Evolutionary conservation across 2,888 invertebrate genomes (phyloP).

Genomic region (Caenorhabditis imperialis): DNA sequence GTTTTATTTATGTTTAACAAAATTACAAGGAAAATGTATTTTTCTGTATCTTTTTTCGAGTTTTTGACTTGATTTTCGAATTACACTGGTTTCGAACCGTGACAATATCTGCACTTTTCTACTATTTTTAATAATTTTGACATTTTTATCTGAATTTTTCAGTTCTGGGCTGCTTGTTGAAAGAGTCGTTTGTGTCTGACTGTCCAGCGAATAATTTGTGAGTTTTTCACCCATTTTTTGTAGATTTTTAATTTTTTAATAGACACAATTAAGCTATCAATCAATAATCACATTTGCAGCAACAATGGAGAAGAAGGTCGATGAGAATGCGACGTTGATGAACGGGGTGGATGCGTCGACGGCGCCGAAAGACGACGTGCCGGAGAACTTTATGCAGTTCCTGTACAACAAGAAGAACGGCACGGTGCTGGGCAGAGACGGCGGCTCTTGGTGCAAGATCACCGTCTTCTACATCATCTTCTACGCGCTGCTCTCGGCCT

Average conservation of each 20-base stretch:
- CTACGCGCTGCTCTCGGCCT: conserved; percentile 91
- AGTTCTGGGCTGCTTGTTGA: conserved; percentile 40
- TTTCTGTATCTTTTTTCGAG: background rate
- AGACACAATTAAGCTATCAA: background rate
- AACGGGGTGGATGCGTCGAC: conserved; percentile 48
- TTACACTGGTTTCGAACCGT: conserved; percentile 29
- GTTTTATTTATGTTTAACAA: conserved; percentile 13
- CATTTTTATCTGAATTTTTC: conserved; percentile 25
- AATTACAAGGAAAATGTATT: background rate
- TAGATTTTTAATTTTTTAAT: conserved; percentile 5
- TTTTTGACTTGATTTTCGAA: background rate
- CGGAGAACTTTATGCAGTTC: conserved; percentile 68
- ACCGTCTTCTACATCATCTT: conserved; percentile 95
- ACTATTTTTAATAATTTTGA: conserved; percentile 32
- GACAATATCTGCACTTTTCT: conserved; percentile 41
- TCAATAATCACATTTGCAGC: background rate
- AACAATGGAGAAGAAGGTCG: conserved; percentile 45
- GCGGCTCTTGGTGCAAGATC: conserved; percentile 84
- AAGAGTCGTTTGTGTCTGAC: conserved; percentile 32
- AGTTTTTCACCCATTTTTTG: conserved; percentile 1
- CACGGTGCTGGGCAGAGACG: conserved; percentile 74
- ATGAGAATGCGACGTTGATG: conserved; percentile 55
- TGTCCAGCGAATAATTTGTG: conserved; percentile 6
- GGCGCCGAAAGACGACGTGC: conserved; percentile 54
- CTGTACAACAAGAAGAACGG: conserved; percentile 76